Conservation (phyloP, 2,113 vertebrate genomes). For the Etheostoma spectabile region DNA sequence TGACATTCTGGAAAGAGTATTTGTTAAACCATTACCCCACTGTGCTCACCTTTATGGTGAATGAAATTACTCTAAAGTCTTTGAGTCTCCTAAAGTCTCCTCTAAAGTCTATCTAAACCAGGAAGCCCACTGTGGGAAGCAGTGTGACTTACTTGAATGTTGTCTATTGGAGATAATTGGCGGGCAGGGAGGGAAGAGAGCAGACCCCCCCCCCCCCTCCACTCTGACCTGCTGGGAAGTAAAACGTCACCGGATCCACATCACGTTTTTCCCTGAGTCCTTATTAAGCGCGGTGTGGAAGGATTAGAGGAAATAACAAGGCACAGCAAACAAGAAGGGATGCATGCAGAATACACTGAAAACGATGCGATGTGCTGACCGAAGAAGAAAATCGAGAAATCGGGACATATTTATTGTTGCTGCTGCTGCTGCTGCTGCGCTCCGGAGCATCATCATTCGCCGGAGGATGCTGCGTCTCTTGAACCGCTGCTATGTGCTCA, state of each 20-base stretch:
- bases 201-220: constrained; percentile 29
- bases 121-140: background rate
- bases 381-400: background rate
- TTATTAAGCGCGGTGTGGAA: background rate
- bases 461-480: constrained; percentile 55
- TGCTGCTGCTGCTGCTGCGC: constrained; percentile 31
- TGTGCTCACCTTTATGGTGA: background rate
- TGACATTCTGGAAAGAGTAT: background rate
- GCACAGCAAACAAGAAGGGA: constrained; percentile 51
- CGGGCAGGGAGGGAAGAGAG: background rate
- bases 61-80: too few species aligned
- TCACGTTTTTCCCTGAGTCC: constrained; percentile 61
- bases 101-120: too few species aligned
- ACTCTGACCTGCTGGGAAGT: constrained; percentile 17
- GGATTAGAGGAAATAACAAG: constrained; percentile 51
- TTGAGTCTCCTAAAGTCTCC: too few species aligned
- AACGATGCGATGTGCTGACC: background rate
- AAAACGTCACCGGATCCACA: constrained; percentile 51
- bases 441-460: constrained; percentile 37
- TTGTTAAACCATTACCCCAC: background rate
- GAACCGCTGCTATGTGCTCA: constrained; percentile 10
- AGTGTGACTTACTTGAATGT: background rate
- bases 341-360: constrained; percentile 23
- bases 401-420: constrained; percentile 12
- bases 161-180: constrained; percentile 37